A percentile compares a stretch with the other conserved stretches of the same genome.
phyloP scores from a whole-genome alignment of 1,140 invertebrate genomes.

The Drosophila insularis region DNA sequence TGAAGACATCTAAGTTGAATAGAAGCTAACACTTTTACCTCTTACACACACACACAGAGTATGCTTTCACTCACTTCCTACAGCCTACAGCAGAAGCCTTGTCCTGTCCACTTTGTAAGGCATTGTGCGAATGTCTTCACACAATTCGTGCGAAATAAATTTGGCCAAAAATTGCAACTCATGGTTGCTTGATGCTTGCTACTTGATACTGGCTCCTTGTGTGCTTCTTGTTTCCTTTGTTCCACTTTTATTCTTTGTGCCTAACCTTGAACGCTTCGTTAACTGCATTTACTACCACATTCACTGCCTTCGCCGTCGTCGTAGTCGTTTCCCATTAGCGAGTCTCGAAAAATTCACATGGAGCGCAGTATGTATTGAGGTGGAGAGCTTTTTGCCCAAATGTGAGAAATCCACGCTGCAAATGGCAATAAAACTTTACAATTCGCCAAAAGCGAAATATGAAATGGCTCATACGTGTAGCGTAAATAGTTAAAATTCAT shows the following conservation, averaged over 20 bases:
- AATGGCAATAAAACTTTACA: constrained; percentile 67
- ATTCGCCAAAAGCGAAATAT: constrained; percentile 48
- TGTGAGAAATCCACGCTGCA: constrained; percentile 52
- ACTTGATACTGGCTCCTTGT: constrained; percentile 10
- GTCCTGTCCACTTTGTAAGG: constrained; percentile 31
- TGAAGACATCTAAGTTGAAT: neutral
- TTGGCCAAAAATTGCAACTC: constrained; percentile 64
- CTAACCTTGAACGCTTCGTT: constrained; percentile 68
- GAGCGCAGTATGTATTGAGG: constrained; percentile 10
- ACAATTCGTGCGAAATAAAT: constrained; percentile 72
- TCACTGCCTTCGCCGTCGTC: constrained; percentile 3
- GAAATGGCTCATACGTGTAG: constrained; percentile 55
- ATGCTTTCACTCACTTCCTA: neutral
- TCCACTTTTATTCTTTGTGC: constrained; percentile 19
- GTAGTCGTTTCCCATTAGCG: neutral
- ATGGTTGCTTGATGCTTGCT: constrained; percentile 22
- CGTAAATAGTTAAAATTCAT: constrained; percentile 69
- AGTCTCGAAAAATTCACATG: constrained; percentile 23
- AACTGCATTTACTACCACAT: constrained; percentile 56
- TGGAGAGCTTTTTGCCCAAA: constrained; percentile 32
- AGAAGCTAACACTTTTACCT: neutral
- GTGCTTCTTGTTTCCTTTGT: constrained; percentile 14
- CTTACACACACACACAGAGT: neutral
- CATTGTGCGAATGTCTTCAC: constrained; percentile 54
- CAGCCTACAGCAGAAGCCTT: constrained; percentile 12